Base-by-base conservation (phyloP, 2,888 invertebrate genomes). In the Chouioia cunea region DNA sequence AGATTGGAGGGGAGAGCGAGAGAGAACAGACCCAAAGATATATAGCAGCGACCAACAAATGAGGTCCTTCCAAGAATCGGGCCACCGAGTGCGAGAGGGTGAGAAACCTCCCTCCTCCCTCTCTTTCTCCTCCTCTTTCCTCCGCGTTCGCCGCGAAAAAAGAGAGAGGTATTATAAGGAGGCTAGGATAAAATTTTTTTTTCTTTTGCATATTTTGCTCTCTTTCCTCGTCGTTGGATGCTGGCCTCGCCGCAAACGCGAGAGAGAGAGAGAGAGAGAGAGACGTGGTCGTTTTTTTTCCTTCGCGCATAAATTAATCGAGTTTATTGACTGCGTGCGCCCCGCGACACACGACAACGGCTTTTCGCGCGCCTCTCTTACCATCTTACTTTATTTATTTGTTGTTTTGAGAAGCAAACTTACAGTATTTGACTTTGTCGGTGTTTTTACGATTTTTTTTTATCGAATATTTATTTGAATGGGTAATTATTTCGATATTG, bases 61-160 rank as follows among this genome's bases (percentile, higher is more conserved):
- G 84, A 85, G 85, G 80, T 85, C 85, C 85, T 85, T 85, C 85
- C 81, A 80, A 85, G 85, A 85, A 85, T 81, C 84, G 81, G 85
- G 82, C 85, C 85, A 85, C 85, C 85, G 84, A 85, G 75, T 75
- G 70, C 71, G 76, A 78, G 81, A 79, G 83, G 83, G 83, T 83
- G 82, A 81, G 82, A 84, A 83, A n/a, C 79, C 81, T 83, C 83
- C 83, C 83, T 74, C 27, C 53, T 47, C 59, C 16, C 66, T 36
- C 48, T 52, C 63, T 58, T 18, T 48, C 65, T 22, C 52, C 22
- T 50, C 22, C 43, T 43, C 65, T 43, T 57, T 59, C 46, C 20
- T 27, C n/a, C 27, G 23, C 6, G n/a, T 36, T n/a, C 8, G 27
- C 43, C 46, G 22, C 47, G 47, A n/a, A 56, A 10, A 48, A 50